Base-by-base conservation (phyloP, 2,797 vertebrate species). In the Otolemur crassicaudatus region DNA sequence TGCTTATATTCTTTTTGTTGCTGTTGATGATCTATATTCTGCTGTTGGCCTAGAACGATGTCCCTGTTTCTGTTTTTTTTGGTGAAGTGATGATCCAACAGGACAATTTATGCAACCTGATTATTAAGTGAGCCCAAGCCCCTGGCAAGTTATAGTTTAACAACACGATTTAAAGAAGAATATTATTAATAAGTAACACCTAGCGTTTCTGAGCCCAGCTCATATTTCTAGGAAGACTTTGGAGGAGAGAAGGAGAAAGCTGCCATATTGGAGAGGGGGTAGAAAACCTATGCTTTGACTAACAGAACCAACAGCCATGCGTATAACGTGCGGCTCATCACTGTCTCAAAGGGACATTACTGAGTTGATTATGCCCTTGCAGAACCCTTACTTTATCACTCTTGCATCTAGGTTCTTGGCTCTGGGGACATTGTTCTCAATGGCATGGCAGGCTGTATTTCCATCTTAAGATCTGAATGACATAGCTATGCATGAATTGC, bases 401-500 rank as follows among this genome's bases (percentile, higher is more conserved):
- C 19, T 87, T 46, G 4, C 25, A n/a, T 22, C 70, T 61, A 73
- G 43, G 13, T 86, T 80, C 75, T 84, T 94, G 34, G 89, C 69
- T 80, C 63, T 56, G n/a, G 61, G 56, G 56, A 84, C 77, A 87
- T 75, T 20, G 56, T 94, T 95, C 85, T 82, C 31, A 87, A 46
- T 16, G 43, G 56, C 46, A 56, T 14, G 83, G 31, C 61, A 92
- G 90, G 79, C 22, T 98, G 76, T 43, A 94, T 94, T 98, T 89
- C 65, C 65, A 90, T 94, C 80, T 95, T 58, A 46, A 94, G 94
- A 97, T 97, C 90, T 72, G 80, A 97, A 98, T 97, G 87, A 69
- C 61, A 75, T 43, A 93, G 76, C 61, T 91, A 65, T 72, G 94
- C 77, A 91, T 96, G 97, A 98, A 90, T 98, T 97, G 97, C 40